Evolutionary conservation across 2,113 vertebrate genomes (phyloP), one percentile per base, ranked within the genome.

Genomic region (Macquaria ambigua): DNA sequence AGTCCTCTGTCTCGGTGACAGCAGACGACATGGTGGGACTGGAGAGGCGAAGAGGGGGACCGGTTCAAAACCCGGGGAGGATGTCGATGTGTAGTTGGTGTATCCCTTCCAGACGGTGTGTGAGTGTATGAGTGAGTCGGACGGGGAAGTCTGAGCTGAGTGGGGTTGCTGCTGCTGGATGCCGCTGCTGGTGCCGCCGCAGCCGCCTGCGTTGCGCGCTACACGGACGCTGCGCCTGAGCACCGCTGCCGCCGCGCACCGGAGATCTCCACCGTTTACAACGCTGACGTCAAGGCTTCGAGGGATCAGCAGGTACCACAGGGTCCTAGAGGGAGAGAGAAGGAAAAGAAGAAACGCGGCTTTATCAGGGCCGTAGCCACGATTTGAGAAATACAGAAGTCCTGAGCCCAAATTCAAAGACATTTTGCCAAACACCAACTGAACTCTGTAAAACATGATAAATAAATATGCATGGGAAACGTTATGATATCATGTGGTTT

Each of bases 1-100:
- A 97, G 94, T 98, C 97, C 94, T 98, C 97, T 94, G 97, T 96
- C 88, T 97, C 97, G 87, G 96, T 96, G 93, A 96, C 95, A 79
- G 97, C 95, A 20, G 97, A 98, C 93, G 97, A 97, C 98, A 98
- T 98, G 90, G 81, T 84, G 81, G 58, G 66, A 71, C 21, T 28
- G 74, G 11, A 18, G 68, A 46, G 59, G 43, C 18, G 50, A 28
- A 37, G 18, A 34, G 16, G 20, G 39, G 31, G 0, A 34, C 20
- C 21, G 75, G 66, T 58, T 56, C 39, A 46, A 8, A 77, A 39
- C 20, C 69, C 31, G 20, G 50, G 52, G 28, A 46, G 46, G 15
- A n/a, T 21, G 76, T 12, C 6, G 58, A 37, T 63, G 53, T 9
- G 37, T 10, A 66, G 58, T 58, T 6, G 64, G 10, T 70, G 41